Conservation (phyloP, 2,797 vertebrate species). For the Anas bahamensis region DNA sequence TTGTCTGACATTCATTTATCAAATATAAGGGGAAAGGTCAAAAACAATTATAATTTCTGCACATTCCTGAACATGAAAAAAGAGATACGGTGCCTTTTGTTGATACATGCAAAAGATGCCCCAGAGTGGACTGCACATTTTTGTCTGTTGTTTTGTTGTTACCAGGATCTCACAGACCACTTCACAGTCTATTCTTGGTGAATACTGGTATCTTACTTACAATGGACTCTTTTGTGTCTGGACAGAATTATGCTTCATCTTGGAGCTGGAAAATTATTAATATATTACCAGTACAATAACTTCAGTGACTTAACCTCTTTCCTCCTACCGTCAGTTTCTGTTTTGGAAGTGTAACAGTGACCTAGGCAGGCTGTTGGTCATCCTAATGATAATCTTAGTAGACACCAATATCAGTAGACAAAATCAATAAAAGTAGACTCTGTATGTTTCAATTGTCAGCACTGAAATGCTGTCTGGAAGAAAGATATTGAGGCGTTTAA, state of each 20-base stretch:
- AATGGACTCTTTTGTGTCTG: background rate
- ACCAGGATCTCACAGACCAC: background rate
- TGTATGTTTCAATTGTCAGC: background rate
- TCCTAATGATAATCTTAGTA: background rate
- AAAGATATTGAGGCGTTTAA: background rate
- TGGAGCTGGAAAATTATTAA: background rate
- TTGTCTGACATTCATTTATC: background rate
- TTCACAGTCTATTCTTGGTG: background rate
- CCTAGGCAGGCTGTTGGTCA: background rate
- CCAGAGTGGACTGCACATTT: background rate
- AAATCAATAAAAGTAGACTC: background rate
- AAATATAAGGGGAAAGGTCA: background rate
- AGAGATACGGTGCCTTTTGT: background rate
- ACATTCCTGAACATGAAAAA: background rate
- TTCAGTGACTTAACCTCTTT: background rate
- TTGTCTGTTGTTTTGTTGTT: background rate
- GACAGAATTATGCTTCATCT: background rate
- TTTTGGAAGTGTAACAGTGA: background rate
- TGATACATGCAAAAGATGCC: background rate
- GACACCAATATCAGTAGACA: background rate
- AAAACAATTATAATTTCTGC: background rate
- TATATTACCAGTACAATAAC: background rate
- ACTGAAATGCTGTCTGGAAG: background rate
- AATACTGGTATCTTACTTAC: background rate
- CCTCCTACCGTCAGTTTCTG: background rate